phyloP scores from a whole-genome alignment of 35 echinoderm and acorn worm genomes.

The Apostichopus parvimensis region DNA sequence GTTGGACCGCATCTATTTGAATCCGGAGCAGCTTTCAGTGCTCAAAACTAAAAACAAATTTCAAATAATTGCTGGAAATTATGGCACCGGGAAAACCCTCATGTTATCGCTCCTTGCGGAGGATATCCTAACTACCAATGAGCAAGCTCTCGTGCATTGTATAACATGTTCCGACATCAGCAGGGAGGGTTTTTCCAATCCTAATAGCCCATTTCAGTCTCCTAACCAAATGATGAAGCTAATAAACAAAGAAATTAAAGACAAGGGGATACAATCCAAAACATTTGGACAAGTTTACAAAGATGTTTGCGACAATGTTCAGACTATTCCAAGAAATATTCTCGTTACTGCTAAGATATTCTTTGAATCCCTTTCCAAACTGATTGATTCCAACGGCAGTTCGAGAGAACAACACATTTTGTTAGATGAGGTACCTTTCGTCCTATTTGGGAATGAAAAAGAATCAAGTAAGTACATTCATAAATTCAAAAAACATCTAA shows the following conservation, averaged over 20 bases:
- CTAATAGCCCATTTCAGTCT: background rate
- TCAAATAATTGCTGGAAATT: slow-evolving; percentile 11
- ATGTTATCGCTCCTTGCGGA: background rate
- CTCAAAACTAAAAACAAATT: background rate
- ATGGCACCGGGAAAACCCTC: slow-evolving; percentile 18
- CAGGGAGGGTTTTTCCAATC: background rate
- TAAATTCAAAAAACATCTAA: background rate
- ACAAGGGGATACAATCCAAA: background rate
- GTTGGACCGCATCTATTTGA: background rate
- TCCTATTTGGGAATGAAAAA: background rate
- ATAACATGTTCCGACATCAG: slow-evolving; percentile 28
- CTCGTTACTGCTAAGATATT: background rate
- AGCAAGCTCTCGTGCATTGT: background rate
- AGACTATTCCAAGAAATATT: background rate
- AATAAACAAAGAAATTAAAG: background rate
- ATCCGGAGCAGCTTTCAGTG: background rate
- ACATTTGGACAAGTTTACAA: background rate
- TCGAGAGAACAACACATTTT: slow-evolving; percentile 10
- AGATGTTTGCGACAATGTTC: no score
- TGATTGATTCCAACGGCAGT: background rate
- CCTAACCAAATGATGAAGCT: background rate
- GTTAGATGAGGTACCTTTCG: slow-evolving; percentile 11
- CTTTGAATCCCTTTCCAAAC: background rate
- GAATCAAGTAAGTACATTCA: background rate
- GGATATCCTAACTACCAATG: background rate